Percentiles rank a stretch among this genome's conserved stretches.
Conservation (phyloP, 2,113 vertebrate genomes). For the Antennarius striatus region DNA sequence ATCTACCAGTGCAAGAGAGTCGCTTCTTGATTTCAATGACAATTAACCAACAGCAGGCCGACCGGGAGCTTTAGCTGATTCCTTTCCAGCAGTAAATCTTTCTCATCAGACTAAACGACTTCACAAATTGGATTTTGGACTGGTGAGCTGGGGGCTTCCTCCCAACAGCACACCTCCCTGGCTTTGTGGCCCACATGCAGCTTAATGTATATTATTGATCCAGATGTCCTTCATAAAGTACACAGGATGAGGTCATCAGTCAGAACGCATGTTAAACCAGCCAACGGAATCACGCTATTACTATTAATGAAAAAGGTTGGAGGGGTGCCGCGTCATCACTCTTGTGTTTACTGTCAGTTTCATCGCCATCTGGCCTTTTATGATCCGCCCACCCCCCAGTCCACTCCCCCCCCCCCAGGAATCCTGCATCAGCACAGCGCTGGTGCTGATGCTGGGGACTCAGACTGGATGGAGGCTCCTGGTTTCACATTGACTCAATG, state of each 20-base stretch:
- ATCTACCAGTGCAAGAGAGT: conserved; percentile 30
- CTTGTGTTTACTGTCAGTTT: not conserved
- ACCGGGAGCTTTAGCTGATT: conserved; percentile 70
- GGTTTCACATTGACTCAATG: no score
- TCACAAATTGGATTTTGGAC: conserved; percentile 70
- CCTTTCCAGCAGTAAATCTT: conserved; percentile 65
- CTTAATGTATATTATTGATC: conserved; percentile 11
- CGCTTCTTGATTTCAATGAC: conserved; percentile 64
- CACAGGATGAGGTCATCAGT: not conserved
- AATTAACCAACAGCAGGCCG: conserved; percentile 61
- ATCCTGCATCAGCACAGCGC: not conserved
- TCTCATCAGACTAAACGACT: conserved; percentile 66
- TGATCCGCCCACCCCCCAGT: not conserved
- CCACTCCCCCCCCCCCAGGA: not conserved
- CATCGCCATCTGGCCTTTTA: conserved; percentile 14
- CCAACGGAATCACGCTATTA: not conserved
- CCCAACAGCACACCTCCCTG: conserved; percentile 10
- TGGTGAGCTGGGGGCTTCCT: conserved; percentile 40
- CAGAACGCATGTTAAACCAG: conserved; percentile 1
- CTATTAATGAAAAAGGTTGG: conserved; percentile 19
- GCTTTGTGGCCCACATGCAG: conserved; percentile 3
- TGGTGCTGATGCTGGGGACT: not conserved
- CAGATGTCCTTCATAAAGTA: not conserved
- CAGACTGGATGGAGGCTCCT: not conserved
- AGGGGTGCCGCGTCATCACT: conserved; percentile 1